Conservation (phyloP, 2,113 vertebrate species). For the Scartelaos histophorus region DNA sequence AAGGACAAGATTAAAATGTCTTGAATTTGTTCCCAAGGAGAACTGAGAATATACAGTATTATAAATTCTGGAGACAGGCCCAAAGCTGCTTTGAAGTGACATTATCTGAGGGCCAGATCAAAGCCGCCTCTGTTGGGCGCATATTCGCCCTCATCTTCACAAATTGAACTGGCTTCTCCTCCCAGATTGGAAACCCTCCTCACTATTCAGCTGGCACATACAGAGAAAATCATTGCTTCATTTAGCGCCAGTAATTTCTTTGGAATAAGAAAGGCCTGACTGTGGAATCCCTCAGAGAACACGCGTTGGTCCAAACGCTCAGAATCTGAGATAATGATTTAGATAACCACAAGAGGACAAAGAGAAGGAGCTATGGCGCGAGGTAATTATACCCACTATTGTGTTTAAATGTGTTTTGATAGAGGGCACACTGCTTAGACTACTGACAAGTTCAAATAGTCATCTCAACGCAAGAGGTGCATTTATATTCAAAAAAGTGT, state of each 20-base stretch:
- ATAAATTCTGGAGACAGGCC: constrained; percentile 20
- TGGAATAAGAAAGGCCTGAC: constrained; percentile 47
- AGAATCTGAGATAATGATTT: constrained; percentile 69
- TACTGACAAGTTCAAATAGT: constrained; percentile 40
- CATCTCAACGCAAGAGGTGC: constrained; percentile 30
- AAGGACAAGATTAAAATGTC: not conserved
- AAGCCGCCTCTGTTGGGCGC: constrained; percentile 31
- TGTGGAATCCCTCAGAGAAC: constrained; percentile 59
- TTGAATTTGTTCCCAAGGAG: constrained; percentile 13
- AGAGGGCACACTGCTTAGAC: constrained; percentile 29
- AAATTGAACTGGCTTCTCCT: constrained; percentile 58
- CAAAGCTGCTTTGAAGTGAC: constrained; percentile 34
- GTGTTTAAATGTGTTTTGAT: constrained; percentile 59
- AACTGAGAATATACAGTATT: constrained; percentile 29
- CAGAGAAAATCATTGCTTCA: constrained; percentile 67
- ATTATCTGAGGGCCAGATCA: constrained; percentile 41
- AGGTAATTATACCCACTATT: constrained; percentile 52
- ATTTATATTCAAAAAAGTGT: constrained; percentile 31
- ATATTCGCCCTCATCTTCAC: constrained; percentile 56
- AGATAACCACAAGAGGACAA: constrained; percentile 43
- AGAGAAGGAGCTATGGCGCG: constrained; percentile 25
- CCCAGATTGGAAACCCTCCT: constrained; percentile 61
- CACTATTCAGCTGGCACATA: constrained; percentile 59
- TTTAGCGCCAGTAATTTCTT: constrained; percentile 71
- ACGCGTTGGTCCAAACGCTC: constrained; percentile 42